Evolutionary conservation across 2,797 vertebrate species (phyloP), one percentile per base, ranked within the genome.

Genomic region (Tympanoctomys barrerae): DNA sequence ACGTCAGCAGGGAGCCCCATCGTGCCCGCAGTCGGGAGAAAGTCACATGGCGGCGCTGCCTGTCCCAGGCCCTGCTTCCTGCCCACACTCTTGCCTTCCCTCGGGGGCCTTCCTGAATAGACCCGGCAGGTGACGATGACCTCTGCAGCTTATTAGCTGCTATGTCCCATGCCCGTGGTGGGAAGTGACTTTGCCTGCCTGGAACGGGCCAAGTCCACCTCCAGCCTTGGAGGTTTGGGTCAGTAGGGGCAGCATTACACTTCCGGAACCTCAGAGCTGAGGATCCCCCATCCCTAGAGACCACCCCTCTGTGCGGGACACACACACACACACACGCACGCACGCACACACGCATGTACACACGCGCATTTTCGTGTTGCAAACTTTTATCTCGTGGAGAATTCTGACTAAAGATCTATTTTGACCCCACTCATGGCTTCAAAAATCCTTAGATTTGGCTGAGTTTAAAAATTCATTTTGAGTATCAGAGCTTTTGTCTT

Each of bases 21-120:
- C 24, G 13, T 1, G 14, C 6, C 36, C 19, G 21, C 1, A 16
- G 18, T 5, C 33, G 14, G 12, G 5, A 33, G 54, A 22, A 21
- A 59, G 84, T 11, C 5, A 8, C 16, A 1, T 1, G 0, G 46
- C 1, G 0, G 46, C 1, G 18, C n/a, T 54, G n/a, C 49, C 93
- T 24, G 39, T 2, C 4, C 70, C 54, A 19, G 21, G 24, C 85
- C 66, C 3, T 1, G 39, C 80, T 14, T 10, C 24, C 18, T 19
- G 28, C 64, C 42, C 4, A 36, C 2, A 0, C 0, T 7, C 22
- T 2, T 26, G 33, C 64, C 18, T 54, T 2, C 24, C 18, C 14
- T 14, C 71, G 7, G 28, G 2, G 14, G n/a, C 19, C 2, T 5
- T 3, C 18, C 0, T 0, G 33, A 84, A 28, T 33, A 70, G 19